These are phyloP conservation scores for Syngnathus rostellatus DNA, from an alignment of 2,797 vertebrate species.

Conservation along the genomic window DNA sequence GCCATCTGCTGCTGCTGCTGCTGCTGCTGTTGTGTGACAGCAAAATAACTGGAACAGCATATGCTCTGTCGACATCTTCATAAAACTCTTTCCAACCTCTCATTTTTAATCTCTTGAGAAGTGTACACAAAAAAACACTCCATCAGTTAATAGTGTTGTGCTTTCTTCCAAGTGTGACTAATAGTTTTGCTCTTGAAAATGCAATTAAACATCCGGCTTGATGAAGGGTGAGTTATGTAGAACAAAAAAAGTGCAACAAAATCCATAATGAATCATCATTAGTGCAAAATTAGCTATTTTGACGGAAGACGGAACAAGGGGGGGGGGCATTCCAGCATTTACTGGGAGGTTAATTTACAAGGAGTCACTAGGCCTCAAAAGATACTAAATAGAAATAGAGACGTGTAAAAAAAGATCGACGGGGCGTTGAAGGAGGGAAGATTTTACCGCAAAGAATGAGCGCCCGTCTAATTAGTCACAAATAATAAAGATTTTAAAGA, in stretches of 20 bases:
- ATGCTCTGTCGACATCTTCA: neutral
- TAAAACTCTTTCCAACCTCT: neutral
- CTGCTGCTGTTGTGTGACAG: neutral
- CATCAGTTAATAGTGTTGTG: neutral
- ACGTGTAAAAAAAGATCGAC: neutral
- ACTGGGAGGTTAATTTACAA: neutral
- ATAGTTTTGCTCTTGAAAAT: neutral
- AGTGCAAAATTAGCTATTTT: neutral
- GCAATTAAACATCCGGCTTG: neutral
- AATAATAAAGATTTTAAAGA: constrained; percentile 27
- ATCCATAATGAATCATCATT: neutral
- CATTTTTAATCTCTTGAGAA: neutral
- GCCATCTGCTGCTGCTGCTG: constrained; percentile 2
- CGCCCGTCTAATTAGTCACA: constrained; percentile 42
- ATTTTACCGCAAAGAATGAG: constrained; percentile 22
- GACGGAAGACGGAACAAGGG: neutral
- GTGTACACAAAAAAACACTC: constrained; percentile 1
- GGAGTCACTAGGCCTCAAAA: neutral
- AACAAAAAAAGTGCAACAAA: constrained; percentile 1
- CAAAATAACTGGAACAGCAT: neutral
- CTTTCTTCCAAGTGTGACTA: neutral
- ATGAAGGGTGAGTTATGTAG: neutral
- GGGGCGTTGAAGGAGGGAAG: neutral
- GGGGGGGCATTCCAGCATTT: too few species aligned
- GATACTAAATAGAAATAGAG: neutral